A percentile compares a stretch with the other conserved stretches of the same genome.
phyloP scores from a whole-genome alignment of 1,140 invertebrate species.

The Caenorhabditis latens region DNA sequence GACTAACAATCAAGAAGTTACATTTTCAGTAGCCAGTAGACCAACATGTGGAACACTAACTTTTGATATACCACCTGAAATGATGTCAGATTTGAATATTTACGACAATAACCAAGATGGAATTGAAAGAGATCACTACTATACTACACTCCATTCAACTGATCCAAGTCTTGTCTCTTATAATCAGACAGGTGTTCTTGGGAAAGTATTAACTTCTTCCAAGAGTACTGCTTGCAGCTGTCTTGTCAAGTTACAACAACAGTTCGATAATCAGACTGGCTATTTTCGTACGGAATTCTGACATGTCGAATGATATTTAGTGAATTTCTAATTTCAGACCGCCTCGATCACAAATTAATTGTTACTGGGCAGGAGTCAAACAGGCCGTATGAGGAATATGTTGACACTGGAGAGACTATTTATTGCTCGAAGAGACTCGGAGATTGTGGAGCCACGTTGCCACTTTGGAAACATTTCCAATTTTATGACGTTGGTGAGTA shows the following conservation, averaged over 20 bases:
- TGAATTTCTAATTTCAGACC: conserved; percentile 20
- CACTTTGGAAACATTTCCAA: conserved; percentile 32
- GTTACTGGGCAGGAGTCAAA: conserved; percentile 27
- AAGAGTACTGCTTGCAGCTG: conserved; percentile 46
- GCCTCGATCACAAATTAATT: conserved; percentile 25
- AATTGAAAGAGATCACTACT: conserved; percentile 44
- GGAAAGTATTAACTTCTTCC: conserved; percentile 24
- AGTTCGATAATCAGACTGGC: conserved; percentile 38
- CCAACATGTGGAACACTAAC: conserved; percentile 8
- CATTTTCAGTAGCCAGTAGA: conserved; percentile 11
- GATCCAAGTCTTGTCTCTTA: not conserved
- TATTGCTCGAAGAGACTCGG: conserved; percentile 35
- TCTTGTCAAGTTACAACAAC: conserved; percentile 32
- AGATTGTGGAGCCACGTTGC: conserved; percentile 24
- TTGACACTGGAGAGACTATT: conserved; percentile 31
- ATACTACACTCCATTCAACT: conserved; percentile 12
- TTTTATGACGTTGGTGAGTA: conserved; percentile 39
- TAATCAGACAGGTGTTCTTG: conserved; percentile 28
- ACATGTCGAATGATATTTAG: not conserved
- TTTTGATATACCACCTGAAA: conserved; percentile 25
- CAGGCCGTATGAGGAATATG: conserved; percentile 21
- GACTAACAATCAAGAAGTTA: not conserved
- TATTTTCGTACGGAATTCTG: conserved; percentile 1
- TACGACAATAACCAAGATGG: conserved; percentile 19
- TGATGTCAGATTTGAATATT: conserved; percentile 13